These are phyloP conservation scores for Mystacornis crossleyi DNA, from an alignment of 2,113 vertebrate genomes.

Conservation along the genomic window DNA sequence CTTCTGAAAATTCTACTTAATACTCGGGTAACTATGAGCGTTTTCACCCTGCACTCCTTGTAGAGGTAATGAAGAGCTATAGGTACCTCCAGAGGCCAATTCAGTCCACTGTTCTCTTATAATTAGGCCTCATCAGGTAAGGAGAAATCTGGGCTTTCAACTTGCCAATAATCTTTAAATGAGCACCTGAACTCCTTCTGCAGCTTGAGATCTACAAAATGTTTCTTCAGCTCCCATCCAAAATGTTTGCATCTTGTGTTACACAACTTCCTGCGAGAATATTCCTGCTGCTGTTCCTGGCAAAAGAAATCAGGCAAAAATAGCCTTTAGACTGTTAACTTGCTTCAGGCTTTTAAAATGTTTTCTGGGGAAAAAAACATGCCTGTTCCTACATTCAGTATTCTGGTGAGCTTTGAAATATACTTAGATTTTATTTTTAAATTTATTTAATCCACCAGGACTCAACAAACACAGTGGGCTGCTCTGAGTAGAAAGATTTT, in stretches of 20 bases:
- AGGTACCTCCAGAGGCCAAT: not conserved
- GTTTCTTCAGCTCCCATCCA: not conserved
- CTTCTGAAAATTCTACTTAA: not conserved
- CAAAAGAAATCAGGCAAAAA: slow-evolving; percentile 1
- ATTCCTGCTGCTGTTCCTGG: not conserved
- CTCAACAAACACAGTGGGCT: not conserved
- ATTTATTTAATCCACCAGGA: not conserved
- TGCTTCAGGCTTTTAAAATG: not conserved
- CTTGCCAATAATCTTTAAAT: slow-evolving; percentile 11
- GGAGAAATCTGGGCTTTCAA: not conserved
- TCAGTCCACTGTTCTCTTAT: not conserved
- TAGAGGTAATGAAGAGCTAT: not conserved
- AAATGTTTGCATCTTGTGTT: not conserved
- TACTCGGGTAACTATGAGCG: not conserved
- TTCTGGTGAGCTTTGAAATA: slow-evolving; percentile 9
- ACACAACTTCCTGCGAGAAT: not conserved
- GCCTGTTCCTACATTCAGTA: not conserved
- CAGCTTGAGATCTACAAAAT: not conserved
- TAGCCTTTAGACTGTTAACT: not conserved
- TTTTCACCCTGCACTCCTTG: not conserved
- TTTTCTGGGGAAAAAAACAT: not conserved
- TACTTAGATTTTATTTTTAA: not conserved
- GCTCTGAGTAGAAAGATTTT: not conserved
- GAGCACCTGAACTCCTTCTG: not conserved
- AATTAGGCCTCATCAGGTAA: slow-evolving; percentile 17